These are phyloP conservation scores for Mus minutoides DNA, from an alignment of 2,797 vertebrate species.

Conservation along the genomic window DNA sequence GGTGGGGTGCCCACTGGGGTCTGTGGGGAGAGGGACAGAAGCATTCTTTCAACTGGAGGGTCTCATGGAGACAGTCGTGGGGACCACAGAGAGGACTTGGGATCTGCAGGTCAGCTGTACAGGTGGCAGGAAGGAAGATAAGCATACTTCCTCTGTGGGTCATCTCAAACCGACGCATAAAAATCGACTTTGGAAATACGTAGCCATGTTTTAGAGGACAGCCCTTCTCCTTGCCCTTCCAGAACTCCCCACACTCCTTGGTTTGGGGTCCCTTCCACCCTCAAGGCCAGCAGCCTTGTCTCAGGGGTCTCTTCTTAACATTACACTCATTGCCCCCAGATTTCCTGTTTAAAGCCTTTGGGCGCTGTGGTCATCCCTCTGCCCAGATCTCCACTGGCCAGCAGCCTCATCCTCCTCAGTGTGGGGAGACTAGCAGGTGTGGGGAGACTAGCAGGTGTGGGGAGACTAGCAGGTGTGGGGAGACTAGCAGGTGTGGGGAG, in stretches of 20 bases:
- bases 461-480: too few species aligned
- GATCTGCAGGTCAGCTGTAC: neutral
- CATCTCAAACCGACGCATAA: neutral
- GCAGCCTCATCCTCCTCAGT: neutral
- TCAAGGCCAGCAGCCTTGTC: neutral
- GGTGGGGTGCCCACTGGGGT: neutral
- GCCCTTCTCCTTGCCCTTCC: neutral
- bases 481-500: too few species aligned
- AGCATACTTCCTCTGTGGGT: neutral
- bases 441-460: too few species aligned
- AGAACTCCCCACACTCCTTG: neutral
- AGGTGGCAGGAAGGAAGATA: neutral
- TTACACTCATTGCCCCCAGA: neutral
- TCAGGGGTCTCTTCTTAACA: rapidly evolving
- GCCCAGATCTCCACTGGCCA: neutral
- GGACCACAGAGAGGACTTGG: neutral
- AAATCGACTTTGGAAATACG: neutral
- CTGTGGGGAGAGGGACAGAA: neutral
- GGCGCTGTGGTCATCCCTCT: neutral
- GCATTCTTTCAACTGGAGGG: neutral
- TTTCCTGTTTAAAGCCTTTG: neutral
- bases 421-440: too few species aligned
- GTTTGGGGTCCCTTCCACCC: neutral
- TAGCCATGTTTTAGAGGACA: neutral
- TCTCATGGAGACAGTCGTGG: rapidly evolving